Conservation (phyloP, 1,140 invertebrate genomes). For the Bombus terrestris region DNA sequence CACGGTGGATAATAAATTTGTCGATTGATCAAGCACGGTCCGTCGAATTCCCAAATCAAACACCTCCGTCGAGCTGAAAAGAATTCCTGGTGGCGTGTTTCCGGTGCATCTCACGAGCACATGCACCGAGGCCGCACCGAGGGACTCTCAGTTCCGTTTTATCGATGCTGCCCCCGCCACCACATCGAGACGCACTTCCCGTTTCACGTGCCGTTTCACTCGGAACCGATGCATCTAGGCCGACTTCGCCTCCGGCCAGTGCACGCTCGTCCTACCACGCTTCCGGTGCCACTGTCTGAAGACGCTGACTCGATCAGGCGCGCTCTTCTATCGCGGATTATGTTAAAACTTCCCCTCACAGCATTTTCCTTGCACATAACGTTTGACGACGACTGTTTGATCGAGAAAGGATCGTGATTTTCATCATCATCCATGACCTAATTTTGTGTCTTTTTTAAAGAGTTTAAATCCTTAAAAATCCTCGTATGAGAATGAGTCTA, state of each 20-base stretch:
- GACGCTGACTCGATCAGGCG: not conserved
- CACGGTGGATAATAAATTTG: not conserved
- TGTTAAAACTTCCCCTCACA: not conserved
- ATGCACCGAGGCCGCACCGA: not conserved
- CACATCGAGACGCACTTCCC: not conserved
- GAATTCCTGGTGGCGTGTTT: not conserved
- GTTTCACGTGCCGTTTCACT: conserved; percentile 17
- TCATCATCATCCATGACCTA: too few relatives aligned
- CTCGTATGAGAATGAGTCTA: too few relatives aligned
- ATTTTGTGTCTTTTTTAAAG: too few relatives aligned
- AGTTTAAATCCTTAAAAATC: too few relatives aligned
- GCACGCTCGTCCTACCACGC: conserved; percentile 4
- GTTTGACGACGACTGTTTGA: too few relatives aligned
- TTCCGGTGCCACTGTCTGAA: not conserved
- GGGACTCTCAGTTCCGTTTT: not conserved
- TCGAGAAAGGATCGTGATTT: too few relatives aligned
- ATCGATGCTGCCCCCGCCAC: not conserved
- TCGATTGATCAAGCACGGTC: not conserved
- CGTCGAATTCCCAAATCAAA: not conserved
- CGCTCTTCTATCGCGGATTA: not conserved
- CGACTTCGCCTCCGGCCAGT: not conserved
- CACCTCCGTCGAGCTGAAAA: not conserved
- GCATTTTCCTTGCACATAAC: not conserved
- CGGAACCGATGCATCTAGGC: conserved; percentile 2
- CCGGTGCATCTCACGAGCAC: not conserved